Base-by-base conservation (phyloP, 2,797 vertebrate species). In the Neostethus bicornis region DNA sequence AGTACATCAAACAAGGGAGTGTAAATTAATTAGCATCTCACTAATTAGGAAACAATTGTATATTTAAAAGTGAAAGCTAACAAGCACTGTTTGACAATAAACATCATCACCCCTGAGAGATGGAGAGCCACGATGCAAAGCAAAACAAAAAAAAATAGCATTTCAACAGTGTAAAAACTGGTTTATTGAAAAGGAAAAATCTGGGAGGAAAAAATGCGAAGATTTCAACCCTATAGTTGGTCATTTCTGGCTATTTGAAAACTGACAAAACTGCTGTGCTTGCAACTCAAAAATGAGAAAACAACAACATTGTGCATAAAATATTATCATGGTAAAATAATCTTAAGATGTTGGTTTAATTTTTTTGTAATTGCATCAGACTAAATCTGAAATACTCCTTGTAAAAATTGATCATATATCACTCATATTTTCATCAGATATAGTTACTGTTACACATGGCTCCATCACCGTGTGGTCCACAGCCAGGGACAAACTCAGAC, bases 11-110 rank as follows among this genome's bases (percentile, higher is more conserved):
- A 92, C 81, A 76, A 26, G 47, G 54, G 59, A 64, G 75, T 84
- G 88, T 86, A 84, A 84, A 87, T 89, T 92, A 86, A 91, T 92
- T 90, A 86, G 79, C 49, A 80, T 80, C 61, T 20, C 70, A 79
- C 86, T 92, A 91, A 93, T 93, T 91, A 90, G 57, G 65, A 79
- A 90, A 92, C 89, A 91, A 92, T 89, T 90, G 88, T 79, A 89
- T 89, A 80, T 90, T 91, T 89, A 90, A 92, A 92, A 92, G 85
- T 90, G 86, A 87, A 86, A 87, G 79, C 79, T 63, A 74, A 86
- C 77, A 87, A 91, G 90, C 85, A 84, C 51, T 66, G 77, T 82
- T 88, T 77, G 73, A 85, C 82, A 73, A 73, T 83, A 90, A 92
- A 85, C 79, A 90, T 61, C 34, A 69, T 75, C 52, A 72, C 89